Evolutionary conservation across 2,888 invertebrate species (phyloP), one percentile per base, ranked within the genome.

Genomic region (Ceraclea dissimilis): DNA sequence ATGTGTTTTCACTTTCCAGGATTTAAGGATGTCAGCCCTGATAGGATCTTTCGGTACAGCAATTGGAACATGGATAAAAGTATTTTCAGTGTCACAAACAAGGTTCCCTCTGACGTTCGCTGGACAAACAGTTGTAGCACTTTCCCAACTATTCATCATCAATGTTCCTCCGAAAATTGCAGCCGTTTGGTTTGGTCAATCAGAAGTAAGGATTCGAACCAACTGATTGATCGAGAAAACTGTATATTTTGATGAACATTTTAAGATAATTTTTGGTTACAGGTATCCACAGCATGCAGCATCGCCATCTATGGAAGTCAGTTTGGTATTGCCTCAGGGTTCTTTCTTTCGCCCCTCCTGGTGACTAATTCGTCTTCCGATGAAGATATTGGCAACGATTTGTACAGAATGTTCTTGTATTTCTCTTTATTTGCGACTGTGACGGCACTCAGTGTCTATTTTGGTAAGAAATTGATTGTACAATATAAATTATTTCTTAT

Each of bases 291-390:
- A 1, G 88, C 88, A 1, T 86, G 85, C 63, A 81, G 86, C 47
- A 72, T 88, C 18, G 87, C 85, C 2, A 81, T 88, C 18, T 85
- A 88, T 65, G 88, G 88, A 4, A 84, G 83, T 64, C 86, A 87
- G 78, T 68, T 88, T n/a, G 79, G 89, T 1, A 76, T 84, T 39
- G 86, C 87, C 0, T 65, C 85, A 1, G 85, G 86, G 49, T 90
- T 88, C 67, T 70, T 88, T 5, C 59, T 87, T 4, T 84, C 87
- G 1, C 85, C 88, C 1, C 68, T 82, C 54, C 60, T 80, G 19
- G 76, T 80, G 1, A 69, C 64, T 57, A 75, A 76, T 63, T 71
- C 73, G 22, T 73, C 73, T 1, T 68, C 73, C 34, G 44, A 70
- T 1, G 73, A 71, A 0, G 68, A 71, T 4, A 74, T 82, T 31